Evolutionary conservation across 37 sponge, comb jelly and placozoan species (phyloP).

Genomic region (Oopsacas minuta): DNA sequence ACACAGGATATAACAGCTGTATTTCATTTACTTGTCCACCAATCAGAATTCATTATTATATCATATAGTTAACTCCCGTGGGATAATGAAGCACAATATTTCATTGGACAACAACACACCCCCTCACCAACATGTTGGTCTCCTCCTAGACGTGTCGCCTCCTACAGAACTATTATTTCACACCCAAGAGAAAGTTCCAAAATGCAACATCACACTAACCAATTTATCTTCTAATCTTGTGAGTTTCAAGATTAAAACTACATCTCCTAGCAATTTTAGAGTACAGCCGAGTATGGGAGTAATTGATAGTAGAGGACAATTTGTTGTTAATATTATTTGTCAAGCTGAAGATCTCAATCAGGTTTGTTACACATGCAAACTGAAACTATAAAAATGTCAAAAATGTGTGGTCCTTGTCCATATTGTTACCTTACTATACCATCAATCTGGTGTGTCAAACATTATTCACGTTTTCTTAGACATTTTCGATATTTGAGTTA

Average conservation of each 20-base stretch:
- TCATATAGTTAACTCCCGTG: not conserved
- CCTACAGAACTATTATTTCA: not conserved
- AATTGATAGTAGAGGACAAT: not conserved
- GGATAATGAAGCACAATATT: not conserved
- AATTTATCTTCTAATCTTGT: not conserved
- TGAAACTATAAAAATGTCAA: too few relatives aligned
- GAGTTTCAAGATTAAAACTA: not conserved
- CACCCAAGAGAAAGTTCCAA: not conserved
- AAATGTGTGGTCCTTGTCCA: too few relatives aligned
- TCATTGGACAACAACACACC: not conserved
- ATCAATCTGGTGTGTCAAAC: too few relatives aligned
- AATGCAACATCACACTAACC: not conserved
- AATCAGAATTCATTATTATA: too few relatives aligned
- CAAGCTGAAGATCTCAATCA: not conserved
- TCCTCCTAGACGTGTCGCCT: slow-evolving; percentile 2
- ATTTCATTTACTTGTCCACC: too few relatives aligned
- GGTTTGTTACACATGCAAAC: too few relatives aligned
- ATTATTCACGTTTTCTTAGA: too few relatives aligned
- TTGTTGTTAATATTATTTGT: not conserved
- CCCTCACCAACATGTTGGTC: not conserved
- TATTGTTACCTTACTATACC: too few relatives aligned
- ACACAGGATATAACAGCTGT: too few relatives aligned
- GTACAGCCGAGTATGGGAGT: slow-evolving; percentile 2
- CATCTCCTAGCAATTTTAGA: not conserved
- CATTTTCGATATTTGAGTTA: too few relatives aligned